Conservation (phyloP, 1,140 invertebrate species). For the Eumeta japonica region DNA sequence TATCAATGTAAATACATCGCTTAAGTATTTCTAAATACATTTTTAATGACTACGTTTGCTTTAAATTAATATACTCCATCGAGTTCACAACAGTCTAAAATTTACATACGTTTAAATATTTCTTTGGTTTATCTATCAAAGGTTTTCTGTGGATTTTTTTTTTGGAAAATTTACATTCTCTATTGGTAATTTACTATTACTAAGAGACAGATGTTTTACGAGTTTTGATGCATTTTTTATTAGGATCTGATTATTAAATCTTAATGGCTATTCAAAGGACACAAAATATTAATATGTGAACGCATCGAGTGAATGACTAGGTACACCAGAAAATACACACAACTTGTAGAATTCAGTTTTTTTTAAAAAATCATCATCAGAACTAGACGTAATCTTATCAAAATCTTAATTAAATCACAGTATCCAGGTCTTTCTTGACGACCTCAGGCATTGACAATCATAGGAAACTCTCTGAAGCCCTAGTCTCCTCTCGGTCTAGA, state of each 20-base stretch:
- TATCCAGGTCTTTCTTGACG: slow-evolving; percentile 45
- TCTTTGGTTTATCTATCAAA: slow-evolving; percentile 31
- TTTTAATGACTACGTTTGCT: slow-evolving; percentile 25
- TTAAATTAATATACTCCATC: slow-evolving; percentile 25
- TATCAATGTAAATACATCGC: slow-evolving; percentile 25
- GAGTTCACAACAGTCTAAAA: slow-evolving; percentile 38
- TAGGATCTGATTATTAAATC: background rate
- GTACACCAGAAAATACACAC: slow-evolving; percentile 10
- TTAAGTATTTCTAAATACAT: too few relatives aligned
- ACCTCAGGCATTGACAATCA: slow-evolving; percentile 57
- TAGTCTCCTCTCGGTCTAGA: slow-evolving; percentile 57
- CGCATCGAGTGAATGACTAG: slow-evolving; percentile 1
- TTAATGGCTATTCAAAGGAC: slow-evolving; percentile 16
- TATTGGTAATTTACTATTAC: background rate
- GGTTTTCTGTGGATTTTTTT: too few relatives aligned
- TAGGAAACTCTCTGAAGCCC: slow-evolving; percentile 61
- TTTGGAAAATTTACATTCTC: background rate
- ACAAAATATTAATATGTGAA: slow-evolving; percentile 7
- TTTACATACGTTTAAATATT: slow-evolving; percentile 22
- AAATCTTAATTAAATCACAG: slow-evolving; percentile 57
- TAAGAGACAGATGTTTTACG: background rate
- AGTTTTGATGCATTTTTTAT: background rate
- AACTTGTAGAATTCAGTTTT: slow-evolving; percentile 17
- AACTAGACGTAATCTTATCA: slow-evolving; percentile 16
- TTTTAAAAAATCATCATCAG: slow-evolving; percentile 22